phyloP scores from a whole-genome alignment of 1,140 invertebrate species.

The Drosophila parvula region DNA sequence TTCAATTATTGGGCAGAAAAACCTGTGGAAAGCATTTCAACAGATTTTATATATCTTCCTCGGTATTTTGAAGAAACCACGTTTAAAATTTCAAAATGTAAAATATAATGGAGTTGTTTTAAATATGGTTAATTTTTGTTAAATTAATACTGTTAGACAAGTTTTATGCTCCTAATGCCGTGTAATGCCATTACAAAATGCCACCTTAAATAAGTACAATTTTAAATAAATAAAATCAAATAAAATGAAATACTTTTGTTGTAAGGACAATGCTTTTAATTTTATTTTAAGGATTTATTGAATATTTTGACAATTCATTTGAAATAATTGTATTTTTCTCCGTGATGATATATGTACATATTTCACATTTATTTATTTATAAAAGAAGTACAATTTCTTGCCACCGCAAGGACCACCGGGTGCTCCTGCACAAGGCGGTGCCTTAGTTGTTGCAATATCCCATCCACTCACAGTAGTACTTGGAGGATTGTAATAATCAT shows the following conservation, averaged over 20 bases:
- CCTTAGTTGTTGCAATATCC: neutral
- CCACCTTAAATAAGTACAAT: too few species aligned
- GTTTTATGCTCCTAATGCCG: too few species aligned
- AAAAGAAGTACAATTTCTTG: slow-evolving; percentile 3
- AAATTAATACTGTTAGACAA: too few species aligned
- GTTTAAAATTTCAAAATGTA: neutral
- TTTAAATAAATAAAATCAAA: too few species aligned
- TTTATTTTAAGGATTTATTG: too few species aligned
- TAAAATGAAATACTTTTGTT: too few species aligned
- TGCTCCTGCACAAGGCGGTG: neutral
- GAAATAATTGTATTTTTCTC: neutral
- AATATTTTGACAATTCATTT: neutral
- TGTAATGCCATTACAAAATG: too few species aligned
- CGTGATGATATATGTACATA: too few species aligned
- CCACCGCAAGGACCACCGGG: neutral
- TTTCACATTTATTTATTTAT: neutral
- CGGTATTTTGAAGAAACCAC: too few species aligned
- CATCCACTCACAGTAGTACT: neutral
- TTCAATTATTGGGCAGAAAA: neutral
- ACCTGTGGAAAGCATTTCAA: neutral
- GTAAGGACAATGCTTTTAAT: too few species aligned
- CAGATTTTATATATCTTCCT: neutral
- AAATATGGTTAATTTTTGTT: too few species aligned
- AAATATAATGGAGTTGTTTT: too few species aligned
- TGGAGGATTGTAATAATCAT: slow-evolving; percentile 8